A percentile compares a stretch with the other conserved stretches of the same genome.
Evolutionary conservation across 2,113 vertebrate species (phyloP).

Genomic region (Ptilorrhoa leucosticta): DNA sequence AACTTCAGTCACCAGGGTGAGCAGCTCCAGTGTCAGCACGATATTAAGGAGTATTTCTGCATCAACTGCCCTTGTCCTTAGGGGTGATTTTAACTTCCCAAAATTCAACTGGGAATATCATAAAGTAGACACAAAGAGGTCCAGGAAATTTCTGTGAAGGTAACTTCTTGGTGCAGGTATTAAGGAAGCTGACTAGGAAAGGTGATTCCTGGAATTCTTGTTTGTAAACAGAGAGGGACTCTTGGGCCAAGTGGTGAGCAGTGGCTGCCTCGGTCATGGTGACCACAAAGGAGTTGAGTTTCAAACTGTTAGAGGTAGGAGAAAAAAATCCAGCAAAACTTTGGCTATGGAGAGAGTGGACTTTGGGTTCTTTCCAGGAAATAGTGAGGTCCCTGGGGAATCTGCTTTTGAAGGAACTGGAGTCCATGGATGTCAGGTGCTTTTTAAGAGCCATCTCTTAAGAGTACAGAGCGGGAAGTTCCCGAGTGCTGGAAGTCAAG

Average conservation of each 20-base stretch:
- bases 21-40: not conserved
- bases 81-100: not conserved
- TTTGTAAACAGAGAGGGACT: not conserved
- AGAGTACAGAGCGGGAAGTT: not conserved
- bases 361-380: not conserved
- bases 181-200: not conserved
- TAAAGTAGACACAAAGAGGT: not conserved
- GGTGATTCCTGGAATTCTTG: not conserved
- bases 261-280: not conserved
- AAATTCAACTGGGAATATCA: not conserved
- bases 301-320: accelerated
- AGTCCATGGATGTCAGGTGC: not conserved
- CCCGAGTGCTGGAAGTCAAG: not conserved
- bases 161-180: not conserved
- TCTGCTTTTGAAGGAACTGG: not conserved
- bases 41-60: not conserved
- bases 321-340: not conserved
- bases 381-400: not conserved
- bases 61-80: not conserved
- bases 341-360: not conserved
- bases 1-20: accelerated
- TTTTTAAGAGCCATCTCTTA: not conserved
- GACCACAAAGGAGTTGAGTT: not conserved
- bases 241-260: not conserved
- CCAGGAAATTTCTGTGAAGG: not conserved